Evolutionary conservation across 2,797 vertebrate genomes (phyloP).

Genomic region (Falco concolor): DNA sequence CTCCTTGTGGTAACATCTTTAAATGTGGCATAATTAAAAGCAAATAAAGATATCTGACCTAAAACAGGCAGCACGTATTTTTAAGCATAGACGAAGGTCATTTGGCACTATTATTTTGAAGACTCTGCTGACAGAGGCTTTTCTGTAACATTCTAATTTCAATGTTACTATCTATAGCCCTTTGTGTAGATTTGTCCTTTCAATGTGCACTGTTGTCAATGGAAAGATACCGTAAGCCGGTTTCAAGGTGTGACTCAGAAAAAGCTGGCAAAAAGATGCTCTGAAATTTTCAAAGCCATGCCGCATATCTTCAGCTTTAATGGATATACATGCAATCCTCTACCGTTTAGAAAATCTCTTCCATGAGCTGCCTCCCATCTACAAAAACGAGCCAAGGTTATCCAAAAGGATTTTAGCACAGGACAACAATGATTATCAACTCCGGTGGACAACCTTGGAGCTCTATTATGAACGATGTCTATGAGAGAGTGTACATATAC

Average conservation of each 20-base stretch:
- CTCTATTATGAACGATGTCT: neutral
- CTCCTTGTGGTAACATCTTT: neutral
- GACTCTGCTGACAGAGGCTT: conserved; percentile 61
- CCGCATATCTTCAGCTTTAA: neutral
- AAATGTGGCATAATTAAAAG: neutral
- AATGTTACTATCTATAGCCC: conserved; percentile 61
- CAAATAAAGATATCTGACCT: conserved; percentile 18
- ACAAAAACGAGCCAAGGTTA: neutral
- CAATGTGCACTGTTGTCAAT: conserved; percentile 24
- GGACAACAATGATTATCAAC: neutral
- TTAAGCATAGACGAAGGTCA: conserved; percentile 42
- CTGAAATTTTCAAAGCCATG: neutral
- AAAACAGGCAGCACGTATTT: conserved; percentile 5
- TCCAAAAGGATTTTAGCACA: neutral
- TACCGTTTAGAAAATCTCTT: neutral
- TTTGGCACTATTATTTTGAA: neutral
- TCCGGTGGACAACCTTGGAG: neutral
- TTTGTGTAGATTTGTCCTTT: conserved; percentile 65
- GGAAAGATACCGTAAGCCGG: conserved; percentile 31
- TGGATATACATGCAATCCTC: neutral
- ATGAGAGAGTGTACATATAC: neutral
- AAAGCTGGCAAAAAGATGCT: neutral
- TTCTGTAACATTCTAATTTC: conserved; percentile 61
- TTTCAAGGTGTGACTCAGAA: conserved; percentile 52
- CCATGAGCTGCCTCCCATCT: neutral